Evolutionary conservation across 1,140 invertebrate genomes (phyloP).

Genomic region (Musca vetustissima): DNA sequence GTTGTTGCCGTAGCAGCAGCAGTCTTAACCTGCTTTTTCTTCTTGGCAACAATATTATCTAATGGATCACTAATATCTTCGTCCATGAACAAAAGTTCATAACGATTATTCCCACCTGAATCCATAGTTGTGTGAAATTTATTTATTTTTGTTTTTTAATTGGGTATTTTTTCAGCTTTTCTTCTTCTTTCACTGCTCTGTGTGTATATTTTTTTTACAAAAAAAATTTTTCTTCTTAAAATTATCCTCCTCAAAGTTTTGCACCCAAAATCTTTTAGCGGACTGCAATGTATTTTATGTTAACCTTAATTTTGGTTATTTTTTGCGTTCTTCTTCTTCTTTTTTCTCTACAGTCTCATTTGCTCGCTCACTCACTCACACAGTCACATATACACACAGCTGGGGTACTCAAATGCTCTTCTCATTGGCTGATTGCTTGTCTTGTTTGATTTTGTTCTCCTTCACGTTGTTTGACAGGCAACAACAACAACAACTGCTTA

Average conservation of each 20-base stretch:
- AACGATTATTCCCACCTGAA: slow-evolving; percentile 87
- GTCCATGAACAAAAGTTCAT: slow-evolving; percentile 84
- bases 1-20: slow-evolving; percentile 19
- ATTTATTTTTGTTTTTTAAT: slow-evolving; percentile 22
- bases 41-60: slow-evolving; percentile 82
- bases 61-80: slow-evolving; percentile 85
- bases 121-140: slow-evolving; percentile 67
- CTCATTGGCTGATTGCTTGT: no score
- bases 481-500: no score
- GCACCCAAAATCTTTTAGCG: slow-evolving; percentile 32
- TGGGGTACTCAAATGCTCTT: no score
- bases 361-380: slow-evolving; percentile 33
- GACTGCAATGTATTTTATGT: slow-evolving; percentile 39
- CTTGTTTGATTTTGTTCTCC: no score
- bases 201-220: slow-evolving; percentile 31
- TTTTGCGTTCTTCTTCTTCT: slow-evolving; percentile 33
- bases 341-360: no score
- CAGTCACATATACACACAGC: slow-evolving; percentile 33
- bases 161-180: slow-evolving; percentile 26
- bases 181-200: slow-evolving; percentile 6
- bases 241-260: slow-evolving; percentile 5
- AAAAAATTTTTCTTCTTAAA: neutral
- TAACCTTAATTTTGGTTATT: slow-evolving; percentile 52
- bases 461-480: no score
- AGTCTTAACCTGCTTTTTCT: slow-evolving; percentile 65